These are phyloP conservation scores for Drosophila truncata DNA, from an alignment of 1,140 invertebrate genomes.

Conservation along the genomic window DNA sequence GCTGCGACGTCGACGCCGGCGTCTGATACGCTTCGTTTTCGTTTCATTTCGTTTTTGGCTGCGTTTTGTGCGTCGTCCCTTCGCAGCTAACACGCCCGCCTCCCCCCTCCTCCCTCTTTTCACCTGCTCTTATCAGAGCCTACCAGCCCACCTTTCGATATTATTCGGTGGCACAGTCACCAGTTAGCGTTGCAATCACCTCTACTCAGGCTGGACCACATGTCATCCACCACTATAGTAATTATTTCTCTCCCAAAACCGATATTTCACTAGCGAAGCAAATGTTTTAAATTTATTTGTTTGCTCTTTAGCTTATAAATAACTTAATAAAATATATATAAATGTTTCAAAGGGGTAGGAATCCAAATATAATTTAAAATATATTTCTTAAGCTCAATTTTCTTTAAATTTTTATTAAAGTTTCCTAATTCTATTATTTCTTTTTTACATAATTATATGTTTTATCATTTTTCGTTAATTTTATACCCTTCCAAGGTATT, in stretches of 20 bases:
- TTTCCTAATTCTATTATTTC: not conserved
- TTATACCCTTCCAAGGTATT: too few species aligned
- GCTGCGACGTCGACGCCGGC: conserved; percentile 38
- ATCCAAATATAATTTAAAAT: too few species aligned
- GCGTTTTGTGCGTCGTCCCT: conserved; percentile 62
- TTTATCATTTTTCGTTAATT: not conserved
- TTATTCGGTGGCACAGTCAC: conserved; percentile 53
- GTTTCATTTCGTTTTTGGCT: conserved; percentile 34
- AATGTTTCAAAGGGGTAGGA: not conserved
- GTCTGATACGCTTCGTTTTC: conserved; percentile 53
- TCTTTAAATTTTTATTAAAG: too few species aligned
- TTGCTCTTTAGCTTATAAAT: not conserved
- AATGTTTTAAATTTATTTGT: not conserved
- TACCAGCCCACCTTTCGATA: conserved; percentile 10
- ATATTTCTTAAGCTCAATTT: too few species aligned
- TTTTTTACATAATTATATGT: too few species aligned
- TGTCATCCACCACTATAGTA: not conserved
- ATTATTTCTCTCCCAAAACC: not conserved
- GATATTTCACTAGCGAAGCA: not conserved
- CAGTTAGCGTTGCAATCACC: not conserved
- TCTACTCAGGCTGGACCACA: not conserved
- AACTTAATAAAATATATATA: not conserved
- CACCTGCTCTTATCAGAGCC: not conserved
- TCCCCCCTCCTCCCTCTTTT: not conserved
- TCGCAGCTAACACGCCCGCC: conserved; percentile 6